Base-by-base conservation (phyloP, 2,797 vertebrate genomes). In the Cephalopachus bancanus region DNA sequence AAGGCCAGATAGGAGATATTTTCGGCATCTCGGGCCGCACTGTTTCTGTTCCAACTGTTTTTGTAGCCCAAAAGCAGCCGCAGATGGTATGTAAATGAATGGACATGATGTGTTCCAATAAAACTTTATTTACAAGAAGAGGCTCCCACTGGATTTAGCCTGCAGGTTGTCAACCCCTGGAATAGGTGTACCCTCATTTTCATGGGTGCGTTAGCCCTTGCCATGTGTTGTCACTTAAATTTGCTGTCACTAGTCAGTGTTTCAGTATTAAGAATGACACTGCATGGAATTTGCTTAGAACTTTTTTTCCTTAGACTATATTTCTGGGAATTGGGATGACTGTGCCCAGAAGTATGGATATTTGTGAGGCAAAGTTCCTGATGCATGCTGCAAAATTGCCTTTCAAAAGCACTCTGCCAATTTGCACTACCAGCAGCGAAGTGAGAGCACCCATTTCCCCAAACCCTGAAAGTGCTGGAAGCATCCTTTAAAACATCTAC, bases 101-200 rank as follows among this genome's bases (percentile, higher is more conserved):
- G 44, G 44, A 44, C 44, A 44, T 44, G 44, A 44, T 37, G 6
- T 67, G 49, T 72, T 76, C 26, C 71, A 87, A 84, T 89, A 94
- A 96, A 96, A 91, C 79, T 96, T 96, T 95, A 91, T 89, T 93
- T 86, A 57, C 8, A 86, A 86, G 83, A 72, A 30, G 7, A 83
- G 30, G 17, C 16, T 64, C 19, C 12, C 2, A 3, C 53, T 79
- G 44, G 28, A 28, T 83, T 37, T 79, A 69, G 33, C 44, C 79
- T 44, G 16, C 33, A 51, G 22, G 16, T 69, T 80, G 19, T 49
- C 53, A 86, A 0, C 53, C 12, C 4, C 15, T 51, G 8, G 28
- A 19, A 64, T 1, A 69, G 53, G 33, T 9, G 64, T 55, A 71
- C 37, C n/a, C 64, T 62, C 20, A 10, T 83, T 78, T 86, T 81